Evolutionary conservation across 2,113 vertebrate genomes (phyloP), one percentile per base, ranked within the genome.

Genomic region (Scolopax mira): DNA sequence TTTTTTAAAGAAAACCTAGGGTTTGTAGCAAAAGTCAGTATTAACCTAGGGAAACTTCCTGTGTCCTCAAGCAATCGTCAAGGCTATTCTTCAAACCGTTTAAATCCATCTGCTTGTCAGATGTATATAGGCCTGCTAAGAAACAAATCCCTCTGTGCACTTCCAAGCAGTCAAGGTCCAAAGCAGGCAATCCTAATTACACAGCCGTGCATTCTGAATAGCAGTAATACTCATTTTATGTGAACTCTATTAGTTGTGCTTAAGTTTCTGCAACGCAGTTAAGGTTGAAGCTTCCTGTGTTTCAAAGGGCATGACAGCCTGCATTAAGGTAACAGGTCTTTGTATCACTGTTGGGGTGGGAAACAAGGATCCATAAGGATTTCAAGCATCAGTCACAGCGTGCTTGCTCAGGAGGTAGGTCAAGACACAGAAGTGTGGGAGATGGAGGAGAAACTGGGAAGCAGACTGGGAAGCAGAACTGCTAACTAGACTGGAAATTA

Each of bases 121-220:
- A 11, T 4, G 21, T 10, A 66, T 3, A 25, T 1, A 79, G 42
- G 25, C 33, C 42, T 57, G 42, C 83, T 46, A 41, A 64, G 35
- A 51, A 37, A 39, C 39, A 67, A 57, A 79, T 35, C 19, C 8
- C 39, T 21, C 55, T 27, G 21, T 10, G 44, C 49, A 33, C 19
- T 39, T 27, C 25, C 5, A 0, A 66, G 46, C 33, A 41, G 41
- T 25, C 57, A 13, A 24, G 9, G 39, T 4, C 25, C 23, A 9
- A 75, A 70, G 52, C 52, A 70, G 51, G 19, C 13, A 46, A 49
- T 11, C 10, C 51, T 12, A 37, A 82, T 37, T 8, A 41, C 13
- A 15, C 25, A 18, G 33, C 67, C 46, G 18, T 0, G 1, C 1
- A 0, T 9, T 1, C 1, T 8, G 41, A 83, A 39, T 22, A 71